Conservation (phyloP, 2,888 invertebrate species). For the Drosophila maculinotata region DNA sequence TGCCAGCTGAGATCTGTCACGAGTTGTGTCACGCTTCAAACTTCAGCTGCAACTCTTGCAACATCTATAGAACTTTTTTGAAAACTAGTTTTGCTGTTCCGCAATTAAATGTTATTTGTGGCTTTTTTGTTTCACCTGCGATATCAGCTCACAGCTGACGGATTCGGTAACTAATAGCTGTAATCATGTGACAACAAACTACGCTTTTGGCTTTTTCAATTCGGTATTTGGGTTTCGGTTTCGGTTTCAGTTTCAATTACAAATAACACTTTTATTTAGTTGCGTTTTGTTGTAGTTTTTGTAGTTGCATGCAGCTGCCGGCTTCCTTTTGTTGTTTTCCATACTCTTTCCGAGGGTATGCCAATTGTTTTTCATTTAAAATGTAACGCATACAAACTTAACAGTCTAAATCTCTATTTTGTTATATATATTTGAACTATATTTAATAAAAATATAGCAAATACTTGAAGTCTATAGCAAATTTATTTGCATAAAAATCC, state of each 20-base stretch:
- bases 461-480: too few species aligned
- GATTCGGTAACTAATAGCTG: conserved; percentile 10
- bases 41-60: neutral
- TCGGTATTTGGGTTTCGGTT: conserved; percentile 17
- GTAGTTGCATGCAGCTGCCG: neutral
- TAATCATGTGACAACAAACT: conserved; percentile 19
- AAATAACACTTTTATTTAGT: neutral
- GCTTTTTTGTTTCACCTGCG: neutral
- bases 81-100: conserved; percentile 1
- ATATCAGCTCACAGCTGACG: conserved; percentile 6
- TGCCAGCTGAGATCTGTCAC: neutral
- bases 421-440: too few species aligned
- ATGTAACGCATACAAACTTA: too few species aligned
- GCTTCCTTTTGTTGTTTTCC: too few species aligned
- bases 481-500: too few species aligned
- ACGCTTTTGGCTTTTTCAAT: neutral
- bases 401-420: too few species aligned
- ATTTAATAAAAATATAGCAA: too few species aligned
- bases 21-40: neutral
- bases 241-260: neutral
- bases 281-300: neutral
- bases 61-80: neutral
- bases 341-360: too few species aligned
- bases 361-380: too few species aligned
- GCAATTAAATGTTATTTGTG: neutral